phyloP scores from a whole-genome alignment of 1,140 invertebrate genomes.

The Drosophila pandora region DNA sequence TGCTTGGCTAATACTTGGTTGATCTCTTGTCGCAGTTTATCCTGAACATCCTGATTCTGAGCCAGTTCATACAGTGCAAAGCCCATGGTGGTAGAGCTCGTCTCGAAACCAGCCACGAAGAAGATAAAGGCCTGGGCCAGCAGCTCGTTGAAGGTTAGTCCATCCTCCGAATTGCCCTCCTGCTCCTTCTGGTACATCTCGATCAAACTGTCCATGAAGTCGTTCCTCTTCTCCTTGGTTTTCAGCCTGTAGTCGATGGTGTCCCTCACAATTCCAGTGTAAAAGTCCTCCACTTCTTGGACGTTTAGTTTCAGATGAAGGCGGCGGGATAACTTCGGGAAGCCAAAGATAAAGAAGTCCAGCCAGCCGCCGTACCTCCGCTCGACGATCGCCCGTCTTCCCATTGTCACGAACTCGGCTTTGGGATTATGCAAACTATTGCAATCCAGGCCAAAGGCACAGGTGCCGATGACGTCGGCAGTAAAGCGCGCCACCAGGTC shows the following conservation, averaged over 20 bases:
- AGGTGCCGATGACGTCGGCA: conserved; percentile 84
- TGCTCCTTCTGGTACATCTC: conserved; percentile 83
- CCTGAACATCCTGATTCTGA: conserved; percentile 86
- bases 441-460: conserved; percentile 84
- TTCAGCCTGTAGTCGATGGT: conserved; percentile 84
- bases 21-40: conserved; percentile 86
- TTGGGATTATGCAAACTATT: conserved; percentile 82
- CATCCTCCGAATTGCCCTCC: conserved; percentile 49
- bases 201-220: conserved; percentile 86
- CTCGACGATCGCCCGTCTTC: conserved; percentile 65
- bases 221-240: conserved; percentile 84
- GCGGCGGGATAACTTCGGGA: conserved; percentile 47
- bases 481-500: conserved; percentile 83
- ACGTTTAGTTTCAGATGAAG: conserved; percentile 59
- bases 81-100: conserved; percentile 87
- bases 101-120: conserved; percentile 89
- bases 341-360: conserved; percentile 57
- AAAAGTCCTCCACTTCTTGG: conserved; percentile 83
- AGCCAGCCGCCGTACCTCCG: conserved; percentile 30
- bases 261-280: conserved; percentile 83
- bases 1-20: conserved; percentile 84
- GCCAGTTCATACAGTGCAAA: conserved; percentile 87
- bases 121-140: conserved; percentile 86
- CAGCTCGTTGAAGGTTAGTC: conserved; percentile 69
- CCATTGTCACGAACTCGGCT: conserved; percentile 84